Base-by-base conservation (phyloP, 2,888 invertebrate genomes). In the Rhorus exstirpatorius region DNA sequence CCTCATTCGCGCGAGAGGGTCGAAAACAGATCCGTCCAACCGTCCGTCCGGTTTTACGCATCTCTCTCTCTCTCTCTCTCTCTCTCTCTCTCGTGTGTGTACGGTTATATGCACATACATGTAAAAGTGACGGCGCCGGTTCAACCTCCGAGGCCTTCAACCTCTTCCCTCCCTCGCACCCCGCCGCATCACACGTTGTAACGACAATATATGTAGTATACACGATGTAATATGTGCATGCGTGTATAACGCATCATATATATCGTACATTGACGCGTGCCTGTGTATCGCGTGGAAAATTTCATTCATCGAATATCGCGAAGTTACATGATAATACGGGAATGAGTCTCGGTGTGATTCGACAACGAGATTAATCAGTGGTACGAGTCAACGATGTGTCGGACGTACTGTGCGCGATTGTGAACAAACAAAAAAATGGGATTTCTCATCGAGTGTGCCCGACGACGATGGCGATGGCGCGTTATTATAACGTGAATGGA, bases 301-400 rank as follows among this genome's bases (percentile, higher is more conserved):
- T 26, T 49, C 61, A 14, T 17, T 19, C 12, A 49, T n/a, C 6
- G 7, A 26, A 17, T 8, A 31, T 41, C 41, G 71, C 21, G 35
- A 68, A 46, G 51, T 31, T 26, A 8, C n/a, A 14, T 17, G 3
- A 10, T 26, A 21, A 55, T 55, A n/a, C 10, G 38, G 24, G n/a
- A 68, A 44, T 24, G 46, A 58, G 21, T 10, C 31, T n/a, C n/a
- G n/a, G 67, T 71, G 53, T 26, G 35, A 8, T 14, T 55, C 12
- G 14, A 35, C 21, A 24, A 6, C 38, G 41, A n/a, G 35, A 74
- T 17, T 12, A 19, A 38, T n/a, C 61, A 77, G 75, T 81, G 58
- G 75, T 60, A 67, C 49, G 49, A 49, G 51, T 60, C 75, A 79
- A 79, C 58, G 65, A 75, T 82, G 74, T 70, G 24, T 65, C 79